Evolutionary conservation across 2,113 vertebrate genomes (phyloP).

Genomic region (Toxotes jaculatrix): DNA sequence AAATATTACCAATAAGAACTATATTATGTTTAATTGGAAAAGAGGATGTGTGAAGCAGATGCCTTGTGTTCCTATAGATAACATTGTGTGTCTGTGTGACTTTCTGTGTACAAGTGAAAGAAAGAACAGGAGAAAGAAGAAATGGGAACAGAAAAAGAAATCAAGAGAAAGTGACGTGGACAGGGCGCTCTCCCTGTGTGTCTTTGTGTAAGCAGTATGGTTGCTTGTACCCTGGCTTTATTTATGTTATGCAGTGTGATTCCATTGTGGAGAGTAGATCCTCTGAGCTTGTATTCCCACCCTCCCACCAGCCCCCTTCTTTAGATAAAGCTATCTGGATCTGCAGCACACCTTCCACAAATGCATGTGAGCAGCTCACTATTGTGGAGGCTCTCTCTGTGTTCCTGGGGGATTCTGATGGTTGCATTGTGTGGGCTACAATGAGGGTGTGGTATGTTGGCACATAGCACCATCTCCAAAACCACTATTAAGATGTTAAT

Average conservation of each 20-base stretch:
- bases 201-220: constrained; percentile 60
- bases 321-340: constrained; percentile 78
- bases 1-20: constrained; percentile 2
- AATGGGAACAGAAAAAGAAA: constrained; percentile 57
- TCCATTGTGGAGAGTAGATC: constrained; percentile 74
- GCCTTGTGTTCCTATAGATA: constrained; percentile 3
- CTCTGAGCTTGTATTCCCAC: constrained; percentile 69
- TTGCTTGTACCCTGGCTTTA: constrained; percentile 72
- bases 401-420: constrained; percentile 66
- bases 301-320: constrained; percentile 53
- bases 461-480: constrained; percentile 57
- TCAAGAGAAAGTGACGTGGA: constrained; percentile 57
- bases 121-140: constrained; percentile 40
- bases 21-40: constrained; percentile 13
- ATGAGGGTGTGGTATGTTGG: constrained; percentile 63
- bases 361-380: constrained; percentile 67
- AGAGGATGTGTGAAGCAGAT: constrained; percentile 4
- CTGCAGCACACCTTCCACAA: constrained; percentile 64
- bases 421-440: constrained; percentile 71
- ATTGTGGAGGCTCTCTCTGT: constrained; percentile 51
- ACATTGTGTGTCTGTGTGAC: constrained; percentile 18
- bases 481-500: constrained; percentile 65
- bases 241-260: constrained; percentile 78
- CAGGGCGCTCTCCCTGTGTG: constrained; percentile 39
- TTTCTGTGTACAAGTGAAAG: constrained; percentile 17